phyloP scores from a whole-genome alignment of 2,888 invertebrate genomes.

The Malacosoma neustria region DNA sequence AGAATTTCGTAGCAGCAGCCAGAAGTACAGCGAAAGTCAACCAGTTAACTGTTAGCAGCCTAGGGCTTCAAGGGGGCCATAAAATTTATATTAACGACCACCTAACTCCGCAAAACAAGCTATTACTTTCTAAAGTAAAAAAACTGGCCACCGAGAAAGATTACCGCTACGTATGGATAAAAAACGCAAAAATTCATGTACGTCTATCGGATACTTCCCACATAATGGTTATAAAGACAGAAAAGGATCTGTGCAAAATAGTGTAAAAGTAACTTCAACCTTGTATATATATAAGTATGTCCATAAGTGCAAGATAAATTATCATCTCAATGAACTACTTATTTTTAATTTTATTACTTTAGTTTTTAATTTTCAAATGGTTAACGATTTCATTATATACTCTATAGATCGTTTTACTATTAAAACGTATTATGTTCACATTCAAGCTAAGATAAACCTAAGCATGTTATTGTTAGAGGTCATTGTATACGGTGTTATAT shows the following conservation, averaged over 20 bases:
- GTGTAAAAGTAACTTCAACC: too few species aligned
- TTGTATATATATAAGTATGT: too few species aligned
- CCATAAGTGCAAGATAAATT: too few species aligned
- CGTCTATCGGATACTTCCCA: slow-evolving; percentile 8
- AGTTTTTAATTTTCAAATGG: too few species aligned
- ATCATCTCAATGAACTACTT: too few species aligned
- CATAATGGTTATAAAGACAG: slow-evolving; percentile 6
- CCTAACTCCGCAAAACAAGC: slow-evolving; percentile 7
- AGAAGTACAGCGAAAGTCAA: slow-evolving; percentile 2
- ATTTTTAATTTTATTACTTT: too few species aligned
- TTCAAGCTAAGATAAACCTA: too few species aligned
- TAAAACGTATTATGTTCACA: too few species aligned
- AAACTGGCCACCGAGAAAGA: slow-evolving; percentile 3
- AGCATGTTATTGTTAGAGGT: too few species aligned
- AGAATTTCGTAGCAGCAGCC: slow-evolving; percentile 9
- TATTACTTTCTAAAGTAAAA: slow-evolving; percentile 6
- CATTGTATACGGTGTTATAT: too few species aligned
- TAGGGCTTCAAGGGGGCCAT: slow-evolving; percentile 4
- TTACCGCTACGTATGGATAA: slow-evolving; percentile 10
- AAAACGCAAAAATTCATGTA: slow-evolving; percentile 6
- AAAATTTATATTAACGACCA: slow-evolving; percentile 11
- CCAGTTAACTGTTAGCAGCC: neutral
- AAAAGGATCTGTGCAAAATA: slow-evolving; percentile 8
- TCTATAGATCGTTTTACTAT: too few species aligned
- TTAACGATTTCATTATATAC: too few species aligned